Percentiles rank a stretch among this genome's conserved stretches.
These are phyloP conservation scores for Aviceda subcristata DNA, from an alignment of 2,113 vertebrate species.

Conservation along the genomic window DNA sequence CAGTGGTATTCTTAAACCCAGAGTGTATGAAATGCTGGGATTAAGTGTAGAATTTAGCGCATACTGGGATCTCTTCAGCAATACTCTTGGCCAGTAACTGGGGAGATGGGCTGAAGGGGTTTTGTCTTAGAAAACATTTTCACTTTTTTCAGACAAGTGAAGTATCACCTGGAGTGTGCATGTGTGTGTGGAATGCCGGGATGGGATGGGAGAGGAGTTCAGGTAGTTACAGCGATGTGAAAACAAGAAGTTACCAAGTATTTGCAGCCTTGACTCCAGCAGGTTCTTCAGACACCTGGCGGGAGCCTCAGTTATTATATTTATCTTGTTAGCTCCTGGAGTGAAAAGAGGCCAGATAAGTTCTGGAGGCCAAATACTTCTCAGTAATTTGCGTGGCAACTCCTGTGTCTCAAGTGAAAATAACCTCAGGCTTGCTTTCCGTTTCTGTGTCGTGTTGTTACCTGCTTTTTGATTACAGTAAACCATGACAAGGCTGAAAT, in stretches of 20 bases:
- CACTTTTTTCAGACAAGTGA: not conserved
- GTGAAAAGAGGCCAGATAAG: not conserved
- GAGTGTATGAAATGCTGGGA: not conserved
- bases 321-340: not conserved
- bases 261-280: not conserved
- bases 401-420: conserved; percentile 1
- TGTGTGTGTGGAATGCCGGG: not conserved
- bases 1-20: not conserved
- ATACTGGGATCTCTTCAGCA: not conserved
- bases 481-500: not conserved
- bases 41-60: not conserved
- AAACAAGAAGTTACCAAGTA: not conserved
- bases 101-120: not conserved
- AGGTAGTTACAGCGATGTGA: not conserved
- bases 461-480: not conserved
- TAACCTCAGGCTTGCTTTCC: conserved; percentile 16
- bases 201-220: not conserved
- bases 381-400: conserved; percentile 11
- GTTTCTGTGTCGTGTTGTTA: not conserved
- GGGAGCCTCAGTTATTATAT: not conserved
- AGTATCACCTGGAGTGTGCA: not conserved
- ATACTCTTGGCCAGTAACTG: not conserved
- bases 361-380: conserved; percentile 30
- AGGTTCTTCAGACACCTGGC: not conserved
- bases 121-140: not conserved